Percentiles rank a stretch among this genome's conserved stretches.
These are phyloP conservation scores for Mesocricetus auratus DNA, from an alignment of 2,113 vertebrate species.

Conservation along the genomic window DNA sequence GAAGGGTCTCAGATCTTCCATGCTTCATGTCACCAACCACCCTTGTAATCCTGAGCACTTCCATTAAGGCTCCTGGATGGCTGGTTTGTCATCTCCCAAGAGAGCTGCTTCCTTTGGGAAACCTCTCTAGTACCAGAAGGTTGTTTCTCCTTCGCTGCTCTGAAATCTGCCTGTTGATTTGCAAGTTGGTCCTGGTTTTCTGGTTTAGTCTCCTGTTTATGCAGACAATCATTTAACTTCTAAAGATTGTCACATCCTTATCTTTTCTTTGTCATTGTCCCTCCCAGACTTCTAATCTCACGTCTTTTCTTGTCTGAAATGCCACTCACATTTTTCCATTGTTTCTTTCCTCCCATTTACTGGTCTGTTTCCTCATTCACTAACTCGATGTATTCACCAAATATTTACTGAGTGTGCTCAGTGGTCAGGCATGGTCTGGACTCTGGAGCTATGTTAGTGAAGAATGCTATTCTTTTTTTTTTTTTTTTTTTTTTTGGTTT, in stretches of 20 bases:
- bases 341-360: background rate
- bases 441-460: background rate
- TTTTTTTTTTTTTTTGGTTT: too few species aligned
- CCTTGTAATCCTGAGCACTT: background rate
- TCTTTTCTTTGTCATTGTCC: background rate
- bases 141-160: background rate
- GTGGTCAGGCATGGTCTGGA: background rate
- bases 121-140: background rate
- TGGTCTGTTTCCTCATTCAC: background rate
- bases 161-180: background rate
- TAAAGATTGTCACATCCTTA: constrained; percentile 26
- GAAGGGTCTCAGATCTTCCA: background rate
- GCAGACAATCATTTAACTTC: background rate
- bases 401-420: background rate
- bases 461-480: background rate
- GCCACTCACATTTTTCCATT: background rate
- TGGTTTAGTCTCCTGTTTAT: constrained; percentile 28
- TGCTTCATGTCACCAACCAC: background rate
- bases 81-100: background rate
- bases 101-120: background rate
- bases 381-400: background rate
- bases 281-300: background rate
- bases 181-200: background rate
- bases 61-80: background rate
- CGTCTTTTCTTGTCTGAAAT: background rate